Evolutionary conservation across 2,113 vertebrate species (phyloP), one percentile per base, ranked within the genome.

Genomic region (Semnornis frantzii): DNA sequence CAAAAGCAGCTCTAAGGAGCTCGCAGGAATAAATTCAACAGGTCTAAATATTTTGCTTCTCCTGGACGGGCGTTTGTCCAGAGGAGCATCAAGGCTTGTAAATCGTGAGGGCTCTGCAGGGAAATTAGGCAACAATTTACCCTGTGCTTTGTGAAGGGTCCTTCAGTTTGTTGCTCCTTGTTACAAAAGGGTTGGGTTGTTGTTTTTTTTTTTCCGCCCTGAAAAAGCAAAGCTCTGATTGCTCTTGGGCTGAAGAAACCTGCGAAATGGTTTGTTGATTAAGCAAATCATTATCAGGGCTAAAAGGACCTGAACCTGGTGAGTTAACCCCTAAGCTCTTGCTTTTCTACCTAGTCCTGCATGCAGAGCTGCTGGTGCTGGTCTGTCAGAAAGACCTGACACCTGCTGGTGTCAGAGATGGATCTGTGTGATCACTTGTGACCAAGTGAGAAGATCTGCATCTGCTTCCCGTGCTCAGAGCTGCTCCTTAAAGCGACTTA

Each of bases 311-410:
- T 31, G 46, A 77, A 83, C 19, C 37, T 60, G 33, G 31, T 31
- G 82, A 81, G 37, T 84, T 90, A 92, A 88, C 60, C 62, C 54
- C 25, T 11, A 15, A 73, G 48, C 37, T 91, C 16, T n/a, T 80
- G 71, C 1, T 46, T 89, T 71, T 4, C 2, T 16, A 2, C 20
- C 0, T 0, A 9, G 39, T 24, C 39, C 48, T 65, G 19, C 2
- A 0, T 3, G 27, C 7, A 31, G 65, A 74, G 44, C 71, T 78
- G 55, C 31, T 20, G 34, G 5, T 57, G 58, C 30, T 30, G 3
- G 6, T 69, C 28, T 2, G 2, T 28, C 13, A 7, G 62, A 8
- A 69, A 33, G 17, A 27, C 1, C n/a, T 17, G 34, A 15, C 10
- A 31, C n/a, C 34, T 3, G 2, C 28, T 1, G 3, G 8, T 64